Evolutionary conservation across 2,797 vertebrate genomes (phyloP), one percentile per base, ranked within the genome.

Genomic region (Sylvia borin): DNA sequence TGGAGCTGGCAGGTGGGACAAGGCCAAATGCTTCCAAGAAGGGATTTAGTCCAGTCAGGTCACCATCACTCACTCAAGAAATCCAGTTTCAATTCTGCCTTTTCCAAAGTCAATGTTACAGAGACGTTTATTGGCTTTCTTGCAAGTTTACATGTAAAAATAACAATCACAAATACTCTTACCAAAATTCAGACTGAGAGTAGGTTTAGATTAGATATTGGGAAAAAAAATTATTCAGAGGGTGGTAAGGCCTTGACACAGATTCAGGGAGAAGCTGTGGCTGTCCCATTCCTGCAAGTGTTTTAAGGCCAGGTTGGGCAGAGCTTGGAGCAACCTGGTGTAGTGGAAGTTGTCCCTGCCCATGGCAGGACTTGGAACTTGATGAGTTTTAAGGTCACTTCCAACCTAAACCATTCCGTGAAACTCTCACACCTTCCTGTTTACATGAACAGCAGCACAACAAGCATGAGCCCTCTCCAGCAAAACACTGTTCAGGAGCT

Each of bases 31-130:
- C 16, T 50, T 31, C 64, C 57, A 76, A 20, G 42, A 36, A 66
- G 11, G 50, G 50, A 36, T 34, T 83, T 38, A 38, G 20, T n/a
- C 4, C 32, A 18, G 5, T 13, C 64, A 57, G 11, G 57, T 10
- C 70, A 26, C n/a, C 7, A 2, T 21, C 25, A 2, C 24, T 36
- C 16, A 2, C 54, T 31, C 29, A 4, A 58, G 27, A 81, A 8
- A 45, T 25, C 27, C 54, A 9, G 8, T n/a, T 7, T 16, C 47
- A 34, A 10, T 13, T 14, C 32, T 5, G 25, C 34, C 54, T 18
- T 47, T 51, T 53, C n/a, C 65, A 7, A 26, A 24, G 47, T 4
- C 27, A 47, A 0, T 1, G 2, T 21, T 4, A 21, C 10, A 47
- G 38, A n/a, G 31, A 15, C 0, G 0, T 27, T 57, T 43, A 57